Percentiles rank a stretch among this genome's conserved stretches.
Conservation (phyloP, 2,888 invertebrate genomes). For the Phaonia tiefii region DNA sequence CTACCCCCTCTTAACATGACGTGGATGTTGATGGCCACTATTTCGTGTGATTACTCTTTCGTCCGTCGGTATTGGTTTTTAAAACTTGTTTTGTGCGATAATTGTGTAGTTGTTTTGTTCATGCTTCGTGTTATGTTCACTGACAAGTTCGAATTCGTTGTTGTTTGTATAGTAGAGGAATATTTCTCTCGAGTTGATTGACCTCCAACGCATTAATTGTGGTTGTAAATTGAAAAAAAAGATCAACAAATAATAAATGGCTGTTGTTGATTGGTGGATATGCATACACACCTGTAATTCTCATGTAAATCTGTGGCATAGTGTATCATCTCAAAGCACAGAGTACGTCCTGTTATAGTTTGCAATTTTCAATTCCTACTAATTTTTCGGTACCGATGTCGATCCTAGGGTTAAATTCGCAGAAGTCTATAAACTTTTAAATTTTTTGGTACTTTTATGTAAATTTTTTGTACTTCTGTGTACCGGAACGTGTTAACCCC, state of each 20-base stretch:
- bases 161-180: not conserved
- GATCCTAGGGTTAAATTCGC: no score
- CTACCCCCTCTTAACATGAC: no score
- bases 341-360: no score
- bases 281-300: no score
- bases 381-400: no score
- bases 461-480: no score
- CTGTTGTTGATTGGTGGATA: not conserved
- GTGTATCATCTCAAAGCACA: no score
- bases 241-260: not conserved
- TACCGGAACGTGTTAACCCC: no score
- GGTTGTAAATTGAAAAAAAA: conserved; percentile 12
- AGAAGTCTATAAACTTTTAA: no score
- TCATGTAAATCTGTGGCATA: not conserved
- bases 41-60: conserved; percentile 2
- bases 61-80: not conserved
- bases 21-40: not conserved
- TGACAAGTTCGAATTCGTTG: not conserved
- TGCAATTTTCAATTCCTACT: no score
- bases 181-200: conserved; percentile 12
- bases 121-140: not conserved
- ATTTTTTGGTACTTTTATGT: no score
- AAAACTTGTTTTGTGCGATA: conserved; percentile 2
- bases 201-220: conserved; percentile 22
- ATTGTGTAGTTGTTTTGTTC: not conserved